phyloP scores from a whole-genome alignment of 2,888 invertebrate genomes.

The Shargacucullia verbasci region DNA sequence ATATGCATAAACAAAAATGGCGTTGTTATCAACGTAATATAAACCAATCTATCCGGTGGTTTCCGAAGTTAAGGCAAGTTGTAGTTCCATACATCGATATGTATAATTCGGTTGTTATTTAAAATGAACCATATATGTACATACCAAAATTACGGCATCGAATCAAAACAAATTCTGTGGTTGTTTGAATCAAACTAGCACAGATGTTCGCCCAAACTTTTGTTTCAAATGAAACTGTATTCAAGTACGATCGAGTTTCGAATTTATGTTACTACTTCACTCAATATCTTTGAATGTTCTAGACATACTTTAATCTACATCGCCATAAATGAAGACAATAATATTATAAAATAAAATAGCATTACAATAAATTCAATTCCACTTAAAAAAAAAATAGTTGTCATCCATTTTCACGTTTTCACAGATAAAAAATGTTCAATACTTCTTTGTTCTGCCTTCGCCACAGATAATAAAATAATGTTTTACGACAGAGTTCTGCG shows the following conservation, averaged over 20 bases:
- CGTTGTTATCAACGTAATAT: no score
- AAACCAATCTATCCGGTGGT: no score
- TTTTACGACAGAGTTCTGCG: constrained; percentile 60
- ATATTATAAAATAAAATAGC: constrained; percentile 55
- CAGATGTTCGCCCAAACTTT: no score
- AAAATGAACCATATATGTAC: no score
- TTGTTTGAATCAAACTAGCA: no score
- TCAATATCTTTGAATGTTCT: not conserved
- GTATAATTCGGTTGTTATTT: no score
- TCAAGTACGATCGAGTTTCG: not conserved
- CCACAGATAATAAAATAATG: constrained; percentile 47
- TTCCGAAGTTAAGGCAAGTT: no score
- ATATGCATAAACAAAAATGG: no score
- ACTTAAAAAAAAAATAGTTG: constrained; percentile 37
- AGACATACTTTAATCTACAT: constrained; percentile 33
- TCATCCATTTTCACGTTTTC: constrained; percentile 41
- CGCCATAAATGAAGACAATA: constrained; percentile 56
- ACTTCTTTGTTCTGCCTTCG: constrained; percentile 53
- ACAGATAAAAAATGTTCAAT: constrained; percentile 36
- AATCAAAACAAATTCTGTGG: no score
- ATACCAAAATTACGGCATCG: no score
- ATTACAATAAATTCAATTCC: constrained; percentile 46
- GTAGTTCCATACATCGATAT: no score
- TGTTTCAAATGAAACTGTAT: no score
- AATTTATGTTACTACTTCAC: not conserved